Base-by-base conservation (phyloP, 2,797 vertebrate genomes). In the Chrosomus eos region DNA sequence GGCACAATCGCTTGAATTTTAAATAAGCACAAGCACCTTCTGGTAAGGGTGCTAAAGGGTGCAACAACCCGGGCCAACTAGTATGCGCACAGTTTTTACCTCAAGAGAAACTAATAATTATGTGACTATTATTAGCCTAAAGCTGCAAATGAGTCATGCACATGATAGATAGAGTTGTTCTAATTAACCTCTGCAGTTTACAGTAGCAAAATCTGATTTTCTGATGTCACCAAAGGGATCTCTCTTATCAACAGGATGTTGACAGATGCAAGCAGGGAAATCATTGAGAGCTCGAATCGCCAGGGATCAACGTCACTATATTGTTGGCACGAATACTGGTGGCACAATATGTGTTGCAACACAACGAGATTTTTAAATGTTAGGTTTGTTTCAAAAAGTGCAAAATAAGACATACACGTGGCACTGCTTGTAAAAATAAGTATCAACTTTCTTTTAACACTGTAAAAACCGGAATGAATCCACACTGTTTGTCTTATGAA, bases 191-290 rank as follows among this genome's bases (percentile, higher is more conserved):
- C 13, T 4, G 51, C 55, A 19, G 36, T 78, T 60, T 78, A 40
- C 33, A 28, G 23, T 3, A 16, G 7, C 8, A n/a, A 68, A 58
- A 43, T 38, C 33, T 7, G 48, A 58, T 79, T 79, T 79, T 26
- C 28, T 18, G 28, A 36, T 43, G 26, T 40, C 7, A 8, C 16
- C 67, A 51, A 38, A 51, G 23, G 53, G 13, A 60, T 26, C 33
- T 40, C 13, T 40, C 14, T 40, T 77, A 77, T 76, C 53, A 6
- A 60, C 53, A 77, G 74, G 36, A 62, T 78, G 58, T 64, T 78
- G 38, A 78, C 75, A 60, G 43, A 62, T 1, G 9, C 40, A 43
- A 26, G 5, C n/a, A 62, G 18, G 58, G 7, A 78, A 64, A 43
- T 62, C n/a, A 64, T 13, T 45, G 26, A 13, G 10, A 62, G 18